Conservation (phyloP, 2,113 vertebrate species). For the Laticauda colubrina region DNA sequence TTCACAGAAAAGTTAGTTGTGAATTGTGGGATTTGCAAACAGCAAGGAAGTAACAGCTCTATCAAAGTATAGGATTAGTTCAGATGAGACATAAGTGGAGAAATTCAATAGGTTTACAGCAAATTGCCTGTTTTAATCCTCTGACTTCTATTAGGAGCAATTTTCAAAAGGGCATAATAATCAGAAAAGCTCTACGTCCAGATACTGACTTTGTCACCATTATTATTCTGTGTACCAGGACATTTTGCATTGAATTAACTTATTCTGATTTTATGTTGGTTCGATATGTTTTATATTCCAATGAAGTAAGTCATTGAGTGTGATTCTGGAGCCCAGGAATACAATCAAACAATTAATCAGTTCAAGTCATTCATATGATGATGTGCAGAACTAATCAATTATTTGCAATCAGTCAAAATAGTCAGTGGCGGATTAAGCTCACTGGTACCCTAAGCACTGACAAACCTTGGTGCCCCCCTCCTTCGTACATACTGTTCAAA, state of each 20-base stretch:
- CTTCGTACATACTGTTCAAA: too few relatives aligned
- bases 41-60: neutral
- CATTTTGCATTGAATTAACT: neutral
- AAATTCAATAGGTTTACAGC: neutral
- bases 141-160: neutral
- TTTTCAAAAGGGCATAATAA: neutral
- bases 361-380: neutral
- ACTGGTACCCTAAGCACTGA: too few relatives aligned
- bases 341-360: neutral
- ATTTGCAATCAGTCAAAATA: neutral
- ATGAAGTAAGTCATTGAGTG: neutral
- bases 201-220: neutral
- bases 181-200: neutral
- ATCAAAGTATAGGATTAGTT: neutral
- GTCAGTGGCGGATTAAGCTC: too few relatives aligned
- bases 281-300: neutral
- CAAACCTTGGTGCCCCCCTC: too few relatives aligned
- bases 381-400: neutral
- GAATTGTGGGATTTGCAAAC: neutral
- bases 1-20: neutral
- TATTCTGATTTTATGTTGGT: neutral
- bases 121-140: slow-evolving; percentile 12
- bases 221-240: neutral
- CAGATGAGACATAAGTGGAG: neutral
- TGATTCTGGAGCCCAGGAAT: neutral